Evolutionary conservation across 2,888 invertebrate species (phyloP).

Genomic region (Andrena minutula): DNA sequence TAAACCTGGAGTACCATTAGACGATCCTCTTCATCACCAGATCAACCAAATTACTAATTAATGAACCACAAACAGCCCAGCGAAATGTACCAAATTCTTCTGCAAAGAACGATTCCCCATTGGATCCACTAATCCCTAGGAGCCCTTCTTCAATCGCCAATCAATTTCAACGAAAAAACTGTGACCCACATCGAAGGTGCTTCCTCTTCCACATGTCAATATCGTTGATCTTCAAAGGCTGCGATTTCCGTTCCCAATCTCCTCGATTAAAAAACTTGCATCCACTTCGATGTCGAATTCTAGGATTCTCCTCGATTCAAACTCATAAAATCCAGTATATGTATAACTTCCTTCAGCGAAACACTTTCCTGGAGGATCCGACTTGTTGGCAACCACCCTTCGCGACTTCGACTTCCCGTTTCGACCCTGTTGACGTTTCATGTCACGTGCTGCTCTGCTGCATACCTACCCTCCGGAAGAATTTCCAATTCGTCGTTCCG

Average conservation of each 20-base stretch:
- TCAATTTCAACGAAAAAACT: background rate
- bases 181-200: background rate
- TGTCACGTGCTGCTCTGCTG: slow-evolving; percentile 59
- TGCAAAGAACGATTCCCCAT: background rate
- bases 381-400: slow-evolving; percentile 13
- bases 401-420: slow-evolving; percentile 19
- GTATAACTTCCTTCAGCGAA: background rate
- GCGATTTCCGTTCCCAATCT: background rate
- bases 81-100: background rate
- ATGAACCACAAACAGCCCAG: background rate
- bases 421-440: slow-evolving; percentile 47
- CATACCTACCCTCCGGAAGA: slow-evolving; percentile 29
- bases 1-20: background rate
- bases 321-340: too few species aligned
- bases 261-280: too few species aligned
- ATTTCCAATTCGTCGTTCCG: slow-evolving; percentile 55
- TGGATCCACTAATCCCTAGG: background rate
- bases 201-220: background rate
- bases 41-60: background rate
- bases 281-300: too few species aligned
- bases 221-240: background rate
- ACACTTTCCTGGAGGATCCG: background rate
- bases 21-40: background rate
- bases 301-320: too few species aligned
- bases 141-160: background rate